Conservation (phyloP, 2,888 invertebrate species). For the Timema cristinae region DNA sequence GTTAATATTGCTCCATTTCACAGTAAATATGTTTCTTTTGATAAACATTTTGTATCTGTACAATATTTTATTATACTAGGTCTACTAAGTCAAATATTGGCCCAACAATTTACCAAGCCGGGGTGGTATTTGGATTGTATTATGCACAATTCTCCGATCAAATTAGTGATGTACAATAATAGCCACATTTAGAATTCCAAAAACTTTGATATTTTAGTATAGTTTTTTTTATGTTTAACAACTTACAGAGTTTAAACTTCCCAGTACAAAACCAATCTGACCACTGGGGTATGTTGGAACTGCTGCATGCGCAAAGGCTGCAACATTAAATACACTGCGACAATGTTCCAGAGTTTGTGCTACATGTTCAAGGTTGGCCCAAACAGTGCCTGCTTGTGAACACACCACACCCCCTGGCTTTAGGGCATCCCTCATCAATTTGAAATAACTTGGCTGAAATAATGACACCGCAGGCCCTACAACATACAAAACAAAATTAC, state of each 20-base stretch:
- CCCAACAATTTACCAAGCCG: too few relatives aligned
- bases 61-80: too few relatives aligned
- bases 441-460: conserved; percentile 79
- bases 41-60: too few relatives aligned
- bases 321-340: conserved; percentile 69
- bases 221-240: too few relatives aligned
- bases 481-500: conserved; percentile 17
- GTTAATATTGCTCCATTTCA: too few relatives aligned
- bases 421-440: conserved; percentile 77
- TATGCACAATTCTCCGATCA: too few relatives aligned
- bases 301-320: conserved; percentile 74
- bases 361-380: conserved; percentile 72
- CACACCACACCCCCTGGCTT: conserved; percentile 86
- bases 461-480: conserved; percentile 64
- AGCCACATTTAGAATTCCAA: too few relatives aligned
- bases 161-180: too few relatives aligned
- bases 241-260: conserved; percentile 63
- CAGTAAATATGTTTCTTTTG: too few relatives aligned
- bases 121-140: too few relatives aligned
- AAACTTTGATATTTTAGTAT: too few relatives aligned
- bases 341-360: conserved; percentile 71
- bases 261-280: conserved; percentile 92
- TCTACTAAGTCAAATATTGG: too few relatives aligned
- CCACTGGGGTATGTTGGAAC: conserved; percentile 97
- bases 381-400: conserved; percentile 80